These are phyloP conservation scores for Acipenser transmontanus DNA, from an alignment of 2,797 vertebrate species.

Conservation along the genomic window DNA sequence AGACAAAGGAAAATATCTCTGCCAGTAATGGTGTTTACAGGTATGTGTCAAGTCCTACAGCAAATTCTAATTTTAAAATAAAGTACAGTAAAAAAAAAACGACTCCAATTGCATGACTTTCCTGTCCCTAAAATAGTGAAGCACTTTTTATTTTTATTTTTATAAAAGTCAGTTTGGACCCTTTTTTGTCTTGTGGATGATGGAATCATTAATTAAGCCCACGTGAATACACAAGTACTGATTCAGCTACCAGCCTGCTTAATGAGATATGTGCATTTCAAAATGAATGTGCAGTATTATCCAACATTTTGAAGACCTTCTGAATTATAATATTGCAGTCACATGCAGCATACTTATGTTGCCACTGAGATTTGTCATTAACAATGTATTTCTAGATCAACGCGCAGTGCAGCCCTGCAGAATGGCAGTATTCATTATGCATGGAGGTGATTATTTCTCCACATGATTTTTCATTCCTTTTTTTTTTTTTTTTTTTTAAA, in stretches of 20 bases:
- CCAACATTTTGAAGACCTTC: neutral
- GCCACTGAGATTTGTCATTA: conserved; percentile 14
- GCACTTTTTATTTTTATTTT: no score
- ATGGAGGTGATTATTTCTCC: conserved; percentile 7
- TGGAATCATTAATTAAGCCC: conserved; percentile 1
- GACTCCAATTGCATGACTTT: no score
- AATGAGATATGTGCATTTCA: conserved; percentile 11
- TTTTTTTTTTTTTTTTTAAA: no score
- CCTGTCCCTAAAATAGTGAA: no score
- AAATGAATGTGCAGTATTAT: neutral
- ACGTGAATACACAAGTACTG: neutral
- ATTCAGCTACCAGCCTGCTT: neutral
- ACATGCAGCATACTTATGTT: conserved; percentile 10
- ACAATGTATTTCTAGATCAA: neutral
- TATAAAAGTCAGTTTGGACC: no score
- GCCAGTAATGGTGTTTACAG: no score
- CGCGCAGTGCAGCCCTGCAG: neutral
- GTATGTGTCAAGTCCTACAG: no score
- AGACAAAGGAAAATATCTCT: no score
- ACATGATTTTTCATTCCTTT: neutral
- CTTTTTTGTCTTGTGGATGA: no score
- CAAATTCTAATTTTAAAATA: no score
- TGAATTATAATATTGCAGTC: conserved; percentile 5
- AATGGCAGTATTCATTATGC: conserved; percentile 11
- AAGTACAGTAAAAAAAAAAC: no score